Evolutionary conservation across 2,797 vertebrate genomes (phyloP), one percentile per base, ranked within the genome.

Genomic region (Agapornis canus): DNA sequence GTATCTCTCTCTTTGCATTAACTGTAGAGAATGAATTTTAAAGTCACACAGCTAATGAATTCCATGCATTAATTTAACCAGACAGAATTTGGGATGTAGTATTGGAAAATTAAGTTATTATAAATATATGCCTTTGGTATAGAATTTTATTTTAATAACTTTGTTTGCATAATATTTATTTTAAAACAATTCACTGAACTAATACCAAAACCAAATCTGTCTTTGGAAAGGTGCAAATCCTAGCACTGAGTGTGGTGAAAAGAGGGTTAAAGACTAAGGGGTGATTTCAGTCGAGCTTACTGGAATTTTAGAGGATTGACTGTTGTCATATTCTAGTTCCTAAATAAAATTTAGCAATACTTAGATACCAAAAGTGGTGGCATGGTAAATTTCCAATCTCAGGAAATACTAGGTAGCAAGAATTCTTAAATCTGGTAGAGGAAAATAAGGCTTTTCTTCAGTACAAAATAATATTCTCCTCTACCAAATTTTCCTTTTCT

Each of bases 221-320:
- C 17, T 87, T 63, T 70, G 17, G 9, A 64, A 47, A 56, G 27
- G 6, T 25, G 23, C 13, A 85, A 79, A 48, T n/a, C 57, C 11
- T n/a, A 42, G 8, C 17, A 68, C 3, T 60, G 45, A 47, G 6
- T 32, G 25, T 23, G 7, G 16, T 49, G 32, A 68, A 86, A 66
- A 69, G 26, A 75, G 22, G 13, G 7, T 51, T 48, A 47, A 5
- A 20, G 31, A 51, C 11, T 26, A 14, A 70, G 49, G 52, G 56
- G 26, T 37, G 26, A 47, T 56, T 23, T 65, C 27, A 26, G 21
- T 17, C 51, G 35, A 76, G 35, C 5, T 27, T 42, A 13, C 0
- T 29, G 27, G 8, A 3, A 2, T 76, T 82, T 76, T 59, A 66
- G 51, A 61, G 27, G 31, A 11, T 69, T 0, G 0, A 1, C 4